Evolutionary conservation across 2,113 vertebrate species (phyloP), one percentile per base, ranked within the genome.

Genomic region (Eptesicus fuscus): DNA sequence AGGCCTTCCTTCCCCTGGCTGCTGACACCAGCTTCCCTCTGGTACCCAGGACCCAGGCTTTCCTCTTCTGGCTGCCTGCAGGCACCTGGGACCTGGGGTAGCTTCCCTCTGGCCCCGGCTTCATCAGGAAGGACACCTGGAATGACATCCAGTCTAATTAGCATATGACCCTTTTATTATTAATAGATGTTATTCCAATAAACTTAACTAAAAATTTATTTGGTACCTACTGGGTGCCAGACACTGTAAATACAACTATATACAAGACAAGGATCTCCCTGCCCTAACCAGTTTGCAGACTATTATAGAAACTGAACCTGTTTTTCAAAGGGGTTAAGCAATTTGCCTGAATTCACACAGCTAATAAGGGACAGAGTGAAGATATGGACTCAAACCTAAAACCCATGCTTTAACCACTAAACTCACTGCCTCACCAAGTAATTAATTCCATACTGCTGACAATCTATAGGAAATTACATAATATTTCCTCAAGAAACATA

Each of bases 301-400:
- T 73, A 82, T 17, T 85, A 10, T 0, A 89, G 47, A 92, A 87
- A 87, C 61, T 30, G 51, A 85, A 89, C 40, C 0, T 76, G 37
- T 42, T 96, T 96, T 93, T 87, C 25, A 74, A 74, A 93, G 49
- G 70, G 9, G 47, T 59, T 69, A 90, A 88, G 14, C 70, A 84
- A 71, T 85, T 20, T 95, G 69, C n/a, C 35, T 92, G 76, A 93
- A 69, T 90, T 84, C 16, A 88, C 37, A 96, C 13, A 92, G 67
- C 44, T 92, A 88, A 71, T 67, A 82, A 70, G 3, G 10, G 18
- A 67, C 2, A 93, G 9, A 80, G n/a, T 44, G 3, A 90, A 35
- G 2, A 86, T 56, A 90, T 0, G 17, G 30, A 90, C 30, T 80
- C 84, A 95, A 90, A 88, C 53, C 37, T 95, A 67, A 79, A 88